Conservation (phyloP, 2,113 vertebrate species). For the Callipepla californica region DNA sequence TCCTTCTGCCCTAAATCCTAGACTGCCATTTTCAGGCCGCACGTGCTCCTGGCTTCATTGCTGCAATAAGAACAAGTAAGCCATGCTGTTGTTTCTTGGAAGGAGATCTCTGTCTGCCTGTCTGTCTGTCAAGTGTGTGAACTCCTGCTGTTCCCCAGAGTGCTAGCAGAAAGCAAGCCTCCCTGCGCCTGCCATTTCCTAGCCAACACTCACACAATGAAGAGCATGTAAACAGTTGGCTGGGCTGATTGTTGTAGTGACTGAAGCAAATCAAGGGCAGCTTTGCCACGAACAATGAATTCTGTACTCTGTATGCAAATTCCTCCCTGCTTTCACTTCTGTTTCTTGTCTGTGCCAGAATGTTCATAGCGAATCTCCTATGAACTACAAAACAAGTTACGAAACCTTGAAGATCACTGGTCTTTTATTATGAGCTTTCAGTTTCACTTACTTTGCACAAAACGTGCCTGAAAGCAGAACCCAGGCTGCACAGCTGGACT, state of each 20-base stretch:
- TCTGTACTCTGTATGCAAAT: slow-evolving; percentile 69
- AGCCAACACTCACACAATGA: slow-evolving; percentile 75
- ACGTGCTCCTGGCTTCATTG: not conserved
- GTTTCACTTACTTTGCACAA: slow-evolving; percentile 66
- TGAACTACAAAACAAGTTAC: slow-evolving; percentile 17
- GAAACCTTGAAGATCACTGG: slow-evolving; percentile 1
- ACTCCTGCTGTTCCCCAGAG: slow-evolving; percentile 39
- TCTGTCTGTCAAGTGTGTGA: slow-evolving; percentile 53
- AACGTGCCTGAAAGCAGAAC: slow-evolving; percentile 33
- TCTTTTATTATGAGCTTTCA: slow-evolving; percentile 35
- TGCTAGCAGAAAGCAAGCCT: slow-evolving; percentile 64
- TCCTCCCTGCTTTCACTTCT: slow-evolving; percentile 50
- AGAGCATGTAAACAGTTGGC: slow-evolving; percentile 73
- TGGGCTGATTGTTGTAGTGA: slow-evolving; percentile 58
- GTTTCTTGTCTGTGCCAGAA: slow-evolving; percentile 49
- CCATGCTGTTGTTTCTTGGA: slow-evolving; percentile 62
- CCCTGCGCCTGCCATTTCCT: slow-evolving; percentile 44
- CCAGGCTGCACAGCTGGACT: slow-evolving; percentile 27
- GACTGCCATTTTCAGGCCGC: not conserved
- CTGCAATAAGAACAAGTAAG: not conserved
- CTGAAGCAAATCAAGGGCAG: slow-evolving; percentile 65
- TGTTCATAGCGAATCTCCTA: slow-evolving; percentile 4
- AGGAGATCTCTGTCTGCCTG: slow-evolving; percentile 37
- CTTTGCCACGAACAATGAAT: slow-evolving; percentile 70
- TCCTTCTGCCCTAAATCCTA: not conserved